A percentile compares a stretch with the other conserved stretches of the same genome.
phyloP scores from a whole-genome alignment of 2,888 invertebrate genomes.

The Diogma glabrata region DNA sequence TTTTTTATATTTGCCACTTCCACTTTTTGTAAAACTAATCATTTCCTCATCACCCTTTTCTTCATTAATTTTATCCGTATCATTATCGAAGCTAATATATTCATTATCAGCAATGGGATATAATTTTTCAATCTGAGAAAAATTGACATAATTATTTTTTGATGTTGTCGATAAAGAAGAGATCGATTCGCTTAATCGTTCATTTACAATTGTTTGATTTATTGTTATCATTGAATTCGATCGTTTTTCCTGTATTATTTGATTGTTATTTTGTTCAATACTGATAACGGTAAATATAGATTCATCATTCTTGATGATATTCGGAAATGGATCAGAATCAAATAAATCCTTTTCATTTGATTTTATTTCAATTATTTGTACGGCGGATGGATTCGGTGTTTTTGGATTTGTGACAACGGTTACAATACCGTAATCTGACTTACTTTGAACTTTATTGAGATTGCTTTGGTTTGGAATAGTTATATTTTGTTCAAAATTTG shows the following conservation, averaged over 20 bases:
- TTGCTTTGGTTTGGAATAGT: neutral
- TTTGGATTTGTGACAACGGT: conserved; percentile 22
- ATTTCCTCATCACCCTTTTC: conserved; percentile 31
- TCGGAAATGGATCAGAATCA: conserved; percentile 35
- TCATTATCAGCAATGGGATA: conserved; percentile 34
- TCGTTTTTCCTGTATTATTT: conserved; percentile 3
- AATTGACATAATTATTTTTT: conserved; percentile 18
- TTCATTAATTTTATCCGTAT: conserved; percentile 27
- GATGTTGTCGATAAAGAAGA: conserved; percentile 15
- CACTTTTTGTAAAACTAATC: conserved; percentile 21
- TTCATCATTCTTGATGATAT: conserved; percentile 26
- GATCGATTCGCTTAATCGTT: neutral
- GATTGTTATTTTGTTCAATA: conserved; percentile 11
- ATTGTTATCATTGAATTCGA: conserved; percentile 31
- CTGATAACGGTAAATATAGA: conserved; percentile 8
- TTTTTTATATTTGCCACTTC: conserved; percentile 28
- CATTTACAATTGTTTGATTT: conserved; percentile 32
- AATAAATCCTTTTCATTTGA: conserved; percentile 27
- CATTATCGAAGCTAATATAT: conserved; percentile 32
- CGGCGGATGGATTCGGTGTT: neutral
- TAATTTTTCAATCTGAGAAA: conserved; percentile 21
- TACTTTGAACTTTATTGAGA: conserved; percentile 25
- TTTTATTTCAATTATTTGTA: neutral
- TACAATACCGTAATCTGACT: conserved; percentile 26
- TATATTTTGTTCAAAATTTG: conserved; percentile 33